A percentile compares a stretch with the other conserved stretches of the same genome.
Evolutionary conservation across 2,888 invertebrate genomes (phyloP).

Genomic region (Cephalotes varians): DNA sequence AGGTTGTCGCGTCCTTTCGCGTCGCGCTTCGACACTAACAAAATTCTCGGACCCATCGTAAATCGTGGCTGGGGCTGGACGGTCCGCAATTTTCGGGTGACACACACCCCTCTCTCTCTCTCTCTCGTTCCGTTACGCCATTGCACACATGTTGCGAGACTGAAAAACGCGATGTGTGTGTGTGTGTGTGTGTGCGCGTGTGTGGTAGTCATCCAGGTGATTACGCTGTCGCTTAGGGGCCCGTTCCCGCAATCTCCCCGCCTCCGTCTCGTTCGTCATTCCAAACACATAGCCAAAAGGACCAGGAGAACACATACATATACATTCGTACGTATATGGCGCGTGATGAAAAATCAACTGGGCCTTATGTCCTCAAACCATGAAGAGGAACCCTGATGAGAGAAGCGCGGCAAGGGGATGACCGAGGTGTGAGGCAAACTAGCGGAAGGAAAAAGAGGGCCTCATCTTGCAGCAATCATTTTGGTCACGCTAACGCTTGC

Average conservation of each 20-base stretch:
- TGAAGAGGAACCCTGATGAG: slow-evolving; percentile 63
- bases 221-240: slow-evolving; percentile 85
- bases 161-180: slow-evolving; percentile 53
- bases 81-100: slow-evolving; percentile 66
- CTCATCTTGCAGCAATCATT: slow-evolving; percentile 82
- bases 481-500: slow-evolving; percentile 81
- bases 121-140: slow-evolving; percentile 71
- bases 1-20: slow-evolving; percentile 36
- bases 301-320: slow-evolving; percentile 12
- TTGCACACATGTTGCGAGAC: slow-evolving; percentile 60
- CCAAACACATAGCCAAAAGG: not conserved
- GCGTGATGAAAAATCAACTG: slow-evolving; percentile 70
- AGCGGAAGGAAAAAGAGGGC: slow-evolving; percentile 37
- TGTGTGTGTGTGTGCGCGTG: too few species aligned
- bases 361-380: slow-evolving; percentile 78
- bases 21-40: slow-evolving; percentile 58
- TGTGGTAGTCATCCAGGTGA: slow-evolving; percentile 84
- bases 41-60: slow-evolving; percentile 66
- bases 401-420: slow-evolving; percentile 44
- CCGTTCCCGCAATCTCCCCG: slow-evolving; percentile 65
- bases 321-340: not conserved
- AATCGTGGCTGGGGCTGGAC: slow-evolving; percentile 61
- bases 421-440: slow-evolving; percentile 47
- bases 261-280: slow-evolving; percentile 15
- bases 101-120: slow-evolving; percentile 43